These are phyloP conservation scores for Nesogale talazaci DNA, from an alignment of 2,113 vertebrate genomes.

Conservation along the genomic window DNA sequence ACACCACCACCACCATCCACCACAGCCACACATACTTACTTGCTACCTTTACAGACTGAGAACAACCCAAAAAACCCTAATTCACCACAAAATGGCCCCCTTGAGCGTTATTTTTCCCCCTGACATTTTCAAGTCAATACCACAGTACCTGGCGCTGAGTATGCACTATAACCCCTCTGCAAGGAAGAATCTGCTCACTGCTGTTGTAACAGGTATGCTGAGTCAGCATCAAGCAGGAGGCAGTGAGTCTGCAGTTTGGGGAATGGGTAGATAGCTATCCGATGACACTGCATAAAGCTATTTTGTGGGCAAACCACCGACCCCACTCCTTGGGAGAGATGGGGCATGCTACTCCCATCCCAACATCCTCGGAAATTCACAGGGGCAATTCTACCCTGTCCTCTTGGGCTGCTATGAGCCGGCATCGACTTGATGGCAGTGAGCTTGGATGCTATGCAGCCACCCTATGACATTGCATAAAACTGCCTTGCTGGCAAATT, in stretches of 20 bases:
- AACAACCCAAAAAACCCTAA: neutral
- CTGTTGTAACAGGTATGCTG: no score
- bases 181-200: no score
- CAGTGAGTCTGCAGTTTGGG: no score
- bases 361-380: no score
- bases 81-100: constrained; percentile 76
- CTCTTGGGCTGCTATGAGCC: no score
- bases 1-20: no score
- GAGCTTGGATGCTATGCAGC: no score
- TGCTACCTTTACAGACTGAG: neutral
- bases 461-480: neutral
- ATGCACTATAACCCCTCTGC: neutral
- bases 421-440: no score
- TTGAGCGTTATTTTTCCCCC: constrained; percentile 16
- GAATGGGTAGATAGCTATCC: neutral
- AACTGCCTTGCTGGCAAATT: neutral
- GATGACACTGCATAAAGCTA: neutral
- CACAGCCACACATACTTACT: no score
- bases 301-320: neutral
- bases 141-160: neutral
- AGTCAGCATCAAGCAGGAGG: no score
- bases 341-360: no score
- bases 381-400: no score
- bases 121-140: neutral
- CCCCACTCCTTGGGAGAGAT: neutral